A percentile compares a stretch with the other conserved stretches of the same genome.
These are phyloP conservation scores for Sturnira hondurensis DNA, from an alignment of 2,113 vertebrate genomes.

Conservation along the genomic window DNA sequence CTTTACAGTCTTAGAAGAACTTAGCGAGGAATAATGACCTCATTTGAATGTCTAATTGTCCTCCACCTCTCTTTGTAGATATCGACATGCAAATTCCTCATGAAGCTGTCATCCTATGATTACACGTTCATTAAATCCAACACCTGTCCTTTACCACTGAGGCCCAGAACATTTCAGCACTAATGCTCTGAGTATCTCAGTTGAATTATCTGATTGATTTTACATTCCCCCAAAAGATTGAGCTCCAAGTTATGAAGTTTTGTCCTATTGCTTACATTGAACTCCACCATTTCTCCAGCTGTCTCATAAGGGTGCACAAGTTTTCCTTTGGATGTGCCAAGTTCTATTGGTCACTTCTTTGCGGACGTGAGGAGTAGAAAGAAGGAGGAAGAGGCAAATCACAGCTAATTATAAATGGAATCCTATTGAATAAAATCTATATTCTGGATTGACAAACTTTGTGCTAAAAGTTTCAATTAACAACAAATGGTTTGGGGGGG, in stretches of 20 bases:
- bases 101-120: neutral
- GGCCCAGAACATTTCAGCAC: neutral
- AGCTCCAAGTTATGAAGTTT: neutral
- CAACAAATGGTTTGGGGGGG: neutral
- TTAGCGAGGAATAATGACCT: constrained; percentile 35
- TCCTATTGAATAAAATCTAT: neutral
- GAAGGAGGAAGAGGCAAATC: neutral
- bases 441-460: constrained; percentile 10
- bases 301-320: neutral
- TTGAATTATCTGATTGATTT: neutral
- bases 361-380: neutral
- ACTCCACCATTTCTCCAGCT: neutral
- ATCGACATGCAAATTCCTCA: neutral
- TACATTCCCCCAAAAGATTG: neutral
- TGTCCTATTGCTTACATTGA: neutral
- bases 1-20: neutral
- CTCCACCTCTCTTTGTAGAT: constrained; percentile 22
- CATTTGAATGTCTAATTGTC: constrained; percentile 8
- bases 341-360: neutral
- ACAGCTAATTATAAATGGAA: neutral
- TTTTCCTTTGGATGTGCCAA: neutral
- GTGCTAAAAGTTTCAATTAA: constrained; percentile 1
- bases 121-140: neutral
- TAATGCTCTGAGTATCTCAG: neutral
- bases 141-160: neutral